phyloP scores from a whole-genome alignment of 92 coral and sea anemone genomes.

The Palythoa grandiflora region DNA sequence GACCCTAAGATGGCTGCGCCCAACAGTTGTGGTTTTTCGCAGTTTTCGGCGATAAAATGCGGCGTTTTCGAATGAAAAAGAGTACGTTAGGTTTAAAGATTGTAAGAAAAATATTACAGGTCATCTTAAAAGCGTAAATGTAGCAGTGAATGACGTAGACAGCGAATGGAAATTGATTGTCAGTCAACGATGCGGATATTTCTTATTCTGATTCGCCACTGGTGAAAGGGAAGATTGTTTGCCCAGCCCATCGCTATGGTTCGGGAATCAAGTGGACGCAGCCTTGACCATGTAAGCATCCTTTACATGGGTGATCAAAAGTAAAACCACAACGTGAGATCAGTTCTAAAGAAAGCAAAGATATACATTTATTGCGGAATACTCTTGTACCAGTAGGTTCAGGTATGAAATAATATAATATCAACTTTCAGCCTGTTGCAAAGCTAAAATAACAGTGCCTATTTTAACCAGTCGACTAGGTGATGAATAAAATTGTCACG shows the following conservation, averaged over 20 bases:
- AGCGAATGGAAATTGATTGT: not conserved
- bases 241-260: not conserved
- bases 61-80: not conserved
- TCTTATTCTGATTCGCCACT: not conserved
- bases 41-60: not conserved
- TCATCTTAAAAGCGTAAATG: not conserved
- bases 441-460: no score
- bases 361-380: not conserved
- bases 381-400: no score
- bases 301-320: not conserved
- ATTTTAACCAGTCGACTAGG: no score
- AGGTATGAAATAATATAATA: no score
- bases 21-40: not conserved
- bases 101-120: not conserved
- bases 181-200: not conserved
- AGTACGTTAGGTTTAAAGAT: not conserved
- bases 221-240: not conserved
- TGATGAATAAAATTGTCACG: no score
- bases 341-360: not conserved
- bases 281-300: not conserved
- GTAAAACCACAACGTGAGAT: not conserved
- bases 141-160: not conserved
- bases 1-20: conserved; percentile 1
- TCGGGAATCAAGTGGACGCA: not conserved
- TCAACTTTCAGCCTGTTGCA: no score